These are phyloP conservation scores for Andricus grossulariae DNA, from an alignment of 1,140 invertebrate genomes.

Conservation along the genomic window DNA sequence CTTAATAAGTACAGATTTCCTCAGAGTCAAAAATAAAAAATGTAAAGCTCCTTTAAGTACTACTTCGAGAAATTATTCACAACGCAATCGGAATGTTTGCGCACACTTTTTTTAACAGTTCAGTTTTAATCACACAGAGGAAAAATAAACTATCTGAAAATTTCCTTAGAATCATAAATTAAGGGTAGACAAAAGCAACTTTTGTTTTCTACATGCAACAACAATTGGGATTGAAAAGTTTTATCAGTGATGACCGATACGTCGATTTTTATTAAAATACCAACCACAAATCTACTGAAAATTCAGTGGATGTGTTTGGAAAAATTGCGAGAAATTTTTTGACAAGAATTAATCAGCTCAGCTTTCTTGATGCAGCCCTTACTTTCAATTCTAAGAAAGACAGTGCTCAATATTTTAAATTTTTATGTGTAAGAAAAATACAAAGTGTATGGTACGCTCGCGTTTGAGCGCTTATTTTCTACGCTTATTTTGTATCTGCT, in stretches of 20 bases:
- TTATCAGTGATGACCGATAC: not conserved
- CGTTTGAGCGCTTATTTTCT: constrained; percentile 7
- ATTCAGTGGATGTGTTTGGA: not conserved
- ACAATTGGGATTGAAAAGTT: no score
- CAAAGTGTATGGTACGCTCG: constrained; percentile 21
- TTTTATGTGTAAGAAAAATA: constrained; percentile 25
- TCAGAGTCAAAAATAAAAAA: no score
- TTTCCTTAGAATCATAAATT: no score
- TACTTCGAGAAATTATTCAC: no score
- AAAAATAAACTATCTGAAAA: no score
- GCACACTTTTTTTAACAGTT: no score
- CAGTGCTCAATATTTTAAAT: not conserved
- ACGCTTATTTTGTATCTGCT: constrained; percentile 12
- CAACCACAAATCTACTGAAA: constrained; percentile 7
- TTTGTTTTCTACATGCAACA: no score
- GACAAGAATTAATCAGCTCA: not conserved
- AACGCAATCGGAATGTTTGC: no score
- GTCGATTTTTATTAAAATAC: constrained; percentile 19
- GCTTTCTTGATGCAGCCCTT: not conserved
- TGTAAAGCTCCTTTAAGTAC: no score
- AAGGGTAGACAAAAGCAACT: no score
- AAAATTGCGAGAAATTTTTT: not conserved
- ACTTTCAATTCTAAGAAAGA: not conserved
- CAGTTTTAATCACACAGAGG: no score
- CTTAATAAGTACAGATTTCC: no score